phyloP scores from a whole-genome alignment of 2,888 invertebrate species.

The Caenorhabditis panamensis region DNA sequence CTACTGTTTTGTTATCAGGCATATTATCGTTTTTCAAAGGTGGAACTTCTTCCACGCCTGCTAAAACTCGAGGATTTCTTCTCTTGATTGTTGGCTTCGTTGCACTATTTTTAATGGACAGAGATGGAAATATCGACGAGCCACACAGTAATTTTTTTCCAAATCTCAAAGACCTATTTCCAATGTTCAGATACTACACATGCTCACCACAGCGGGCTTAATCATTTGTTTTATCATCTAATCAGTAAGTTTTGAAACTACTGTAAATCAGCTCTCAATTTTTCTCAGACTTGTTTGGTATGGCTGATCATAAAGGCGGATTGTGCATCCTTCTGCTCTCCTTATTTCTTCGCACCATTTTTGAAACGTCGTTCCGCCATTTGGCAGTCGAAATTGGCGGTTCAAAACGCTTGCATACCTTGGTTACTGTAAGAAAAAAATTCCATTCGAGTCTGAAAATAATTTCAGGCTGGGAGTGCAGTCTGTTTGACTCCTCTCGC shows the following conservation, averaged over 20 bases:
- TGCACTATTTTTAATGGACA: constrained; percentile 83
- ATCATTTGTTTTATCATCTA: constrained; percentile 83
- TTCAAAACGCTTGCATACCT: constrained; percentile 82
- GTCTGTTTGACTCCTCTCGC: constrained; percentile 83
- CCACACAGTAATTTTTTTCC: too few relatives aligned
- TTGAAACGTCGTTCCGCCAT: constrained; percentile 81
- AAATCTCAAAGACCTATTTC: too few relatives aligned
- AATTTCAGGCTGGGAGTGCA: constrained; percentile 64
- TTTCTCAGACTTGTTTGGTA: constrained; percentile 82
- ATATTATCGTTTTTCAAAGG: constrained; percentile 83
- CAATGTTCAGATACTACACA: constrained; percentile 81
- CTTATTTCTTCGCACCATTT: constrained; percentile 82
- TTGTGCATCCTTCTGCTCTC: constrained; percentile 83
- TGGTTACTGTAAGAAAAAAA: constrained; percentile 83
- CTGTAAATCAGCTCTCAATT: background rate
- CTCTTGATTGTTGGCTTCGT: constrained; percentile 83
- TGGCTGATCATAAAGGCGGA: constrained; percentile 84
- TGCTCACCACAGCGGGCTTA: constrained; percentile 83
- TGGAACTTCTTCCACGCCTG: constrained; percentile 71
- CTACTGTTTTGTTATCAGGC: constrained; percentile 83
- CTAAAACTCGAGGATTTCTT: constrained; percentile 82
- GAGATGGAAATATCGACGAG: constrained; percentile 82
- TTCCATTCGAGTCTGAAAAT: too few relatives aligned
- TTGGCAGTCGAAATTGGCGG: constrained; percentile 83
- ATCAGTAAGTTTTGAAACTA: constrained; percentile 69